Evolutionary conservation across 2,797 vertebrate genomes (phyloP).

Genomic region (Protosalanx chinensis): DNA sequence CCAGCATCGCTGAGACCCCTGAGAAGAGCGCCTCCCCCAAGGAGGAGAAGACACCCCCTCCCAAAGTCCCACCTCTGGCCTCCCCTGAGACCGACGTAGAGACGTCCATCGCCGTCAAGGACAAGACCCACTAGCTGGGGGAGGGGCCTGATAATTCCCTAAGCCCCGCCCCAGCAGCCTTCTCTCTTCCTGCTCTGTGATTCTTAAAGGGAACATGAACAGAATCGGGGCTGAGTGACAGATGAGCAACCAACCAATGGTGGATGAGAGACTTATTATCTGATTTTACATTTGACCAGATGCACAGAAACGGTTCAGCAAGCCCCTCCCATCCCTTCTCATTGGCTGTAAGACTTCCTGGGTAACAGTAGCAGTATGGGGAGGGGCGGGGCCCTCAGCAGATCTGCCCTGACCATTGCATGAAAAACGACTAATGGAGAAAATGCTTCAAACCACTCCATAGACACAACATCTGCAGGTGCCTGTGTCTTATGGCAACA

Average conservation of each 20-base stretch:
- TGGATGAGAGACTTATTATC: not conserved
- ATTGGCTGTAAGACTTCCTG: constrained; percentile 47
- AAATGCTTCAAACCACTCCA: constrained; percentile 26
- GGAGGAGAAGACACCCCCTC: constrained; percentile 42
- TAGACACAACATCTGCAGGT: constrained; percentile 20
- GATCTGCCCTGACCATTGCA: constrained; percentile 61
- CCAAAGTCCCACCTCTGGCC: constrained; percentile 50
- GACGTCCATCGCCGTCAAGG: constrained; percentile 57
- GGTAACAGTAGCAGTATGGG: constrained; percentile 43
- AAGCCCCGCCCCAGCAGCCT: constrained; percentile 19
- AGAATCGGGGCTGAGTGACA: constrained; percentile 39
- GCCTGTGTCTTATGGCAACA: constrained; percentile 14
- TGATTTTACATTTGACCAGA: constrained; percentile 36
- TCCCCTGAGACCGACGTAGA: constrained; percentile 67
- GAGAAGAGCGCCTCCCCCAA: constrained; percentile 53
- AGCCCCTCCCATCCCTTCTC: constrained; percentile 34
- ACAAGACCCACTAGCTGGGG: constrained; percentile 63
- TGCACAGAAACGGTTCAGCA: constrained; percentile 32
- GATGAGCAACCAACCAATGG: not conserved
- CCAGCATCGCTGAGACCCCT: constrained; percentile 53
- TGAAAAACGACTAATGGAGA: constrained; percentile 52
- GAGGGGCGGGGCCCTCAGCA: constrained; percentile 34
- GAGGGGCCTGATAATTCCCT: constrained; percentile 22
- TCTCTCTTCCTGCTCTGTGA: constrained; percentile 34
- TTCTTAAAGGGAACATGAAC: constrained; percentile 47